Percentiles rank a stretch among this genome's conserved stretches.
phyloP scores from a whole-genome alignment of 1,140 invertebrate genomes.

The Orchesella cincta region DNA sequence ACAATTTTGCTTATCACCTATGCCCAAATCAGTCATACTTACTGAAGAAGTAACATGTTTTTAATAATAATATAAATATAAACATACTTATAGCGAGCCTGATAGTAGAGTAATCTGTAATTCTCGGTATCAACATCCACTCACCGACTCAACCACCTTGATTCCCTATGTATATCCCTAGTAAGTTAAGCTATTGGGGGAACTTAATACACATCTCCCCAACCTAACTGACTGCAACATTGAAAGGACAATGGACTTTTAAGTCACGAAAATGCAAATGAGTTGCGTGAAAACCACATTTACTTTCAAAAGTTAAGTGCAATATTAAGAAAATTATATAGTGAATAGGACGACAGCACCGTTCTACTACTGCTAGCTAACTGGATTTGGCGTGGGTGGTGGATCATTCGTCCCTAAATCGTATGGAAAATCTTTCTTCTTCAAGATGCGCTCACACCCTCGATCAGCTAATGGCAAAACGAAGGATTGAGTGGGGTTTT shows the following conservation, averaged over 20 bases:
- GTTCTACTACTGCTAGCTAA: constrained; percentile 15
- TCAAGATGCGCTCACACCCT: background rate
- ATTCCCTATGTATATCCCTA: no score
- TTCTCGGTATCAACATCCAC: no score
- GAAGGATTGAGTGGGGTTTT: background rate
- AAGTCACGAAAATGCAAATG: background rate
- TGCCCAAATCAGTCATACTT: constrained; percentile 18
- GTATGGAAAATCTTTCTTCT: constrained; percentile 10
- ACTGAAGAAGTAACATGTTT: background rate
- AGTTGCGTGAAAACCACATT: no score
- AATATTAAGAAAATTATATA: background rate
- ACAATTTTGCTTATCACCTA: constrained; percentile 25
- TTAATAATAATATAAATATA: no score
- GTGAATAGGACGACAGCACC: background rate
- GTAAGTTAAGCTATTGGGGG: no score
- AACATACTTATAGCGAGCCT: no score
- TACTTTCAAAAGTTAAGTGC: background rate
- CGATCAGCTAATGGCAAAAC: background rate
- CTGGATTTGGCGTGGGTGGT: constrained; percentile 12
- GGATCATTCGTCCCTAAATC: constrained; percentile 12
- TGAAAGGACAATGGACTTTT: no score
- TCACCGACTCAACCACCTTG: no score
- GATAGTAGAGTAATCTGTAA: no score
- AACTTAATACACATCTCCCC: background rate
- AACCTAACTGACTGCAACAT: no score